phyloP scores from a whole-genome alignment of 2,888 invertebrate species.

The Bimastos eiseni region DNA sequence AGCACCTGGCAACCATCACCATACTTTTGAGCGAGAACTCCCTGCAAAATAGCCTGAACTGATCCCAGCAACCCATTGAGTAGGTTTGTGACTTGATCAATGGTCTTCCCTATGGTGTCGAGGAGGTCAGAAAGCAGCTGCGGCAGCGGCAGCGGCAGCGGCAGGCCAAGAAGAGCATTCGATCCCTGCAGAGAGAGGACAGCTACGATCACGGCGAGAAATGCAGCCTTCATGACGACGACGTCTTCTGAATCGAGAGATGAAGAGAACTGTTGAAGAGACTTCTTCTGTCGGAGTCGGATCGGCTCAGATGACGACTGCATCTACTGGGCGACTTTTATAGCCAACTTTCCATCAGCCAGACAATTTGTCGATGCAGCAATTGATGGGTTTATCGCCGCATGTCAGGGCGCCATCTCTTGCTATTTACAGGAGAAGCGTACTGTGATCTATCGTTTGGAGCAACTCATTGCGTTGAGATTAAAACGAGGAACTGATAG shows the following conservation, averaged over 20 bases:
- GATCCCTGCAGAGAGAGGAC: background rate
- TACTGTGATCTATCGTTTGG: background rate
- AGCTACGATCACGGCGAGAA: background rate
- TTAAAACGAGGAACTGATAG: background rate
- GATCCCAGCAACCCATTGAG: too few species aligned
- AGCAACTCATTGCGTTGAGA: background rate
- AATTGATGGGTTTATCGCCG: background rate
- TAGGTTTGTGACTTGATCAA: too few species aligned
- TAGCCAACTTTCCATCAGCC: background rate
- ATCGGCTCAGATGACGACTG: background rate
- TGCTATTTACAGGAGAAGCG: background rate
- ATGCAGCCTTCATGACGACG: background rate
- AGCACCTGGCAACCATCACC: too few species aligned
- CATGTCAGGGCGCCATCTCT: background rate
- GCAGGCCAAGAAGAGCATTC: background rate
- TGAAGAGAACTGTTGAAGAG: background rate
- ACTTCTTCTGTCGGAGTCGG: background rate
- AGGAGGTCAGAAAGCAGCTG: too few species aligned
- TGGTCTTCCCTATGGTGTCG: too few species aligned
- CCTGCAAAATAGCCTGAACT: too few species aligned
- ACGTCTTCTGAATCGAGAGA: constrained; percentile 4
- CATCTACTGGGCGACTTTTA: background rate
- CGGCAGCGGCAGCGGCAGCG: too few species aligned
- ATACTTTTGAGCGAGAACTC: too few species aligned
- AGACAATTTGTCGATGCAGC: too few species aligned